Evolutionary conservation across 2,113 vertebrate genomes (phyloP).

Genomic region (Phalacrocorax aristotelis): DNA sequence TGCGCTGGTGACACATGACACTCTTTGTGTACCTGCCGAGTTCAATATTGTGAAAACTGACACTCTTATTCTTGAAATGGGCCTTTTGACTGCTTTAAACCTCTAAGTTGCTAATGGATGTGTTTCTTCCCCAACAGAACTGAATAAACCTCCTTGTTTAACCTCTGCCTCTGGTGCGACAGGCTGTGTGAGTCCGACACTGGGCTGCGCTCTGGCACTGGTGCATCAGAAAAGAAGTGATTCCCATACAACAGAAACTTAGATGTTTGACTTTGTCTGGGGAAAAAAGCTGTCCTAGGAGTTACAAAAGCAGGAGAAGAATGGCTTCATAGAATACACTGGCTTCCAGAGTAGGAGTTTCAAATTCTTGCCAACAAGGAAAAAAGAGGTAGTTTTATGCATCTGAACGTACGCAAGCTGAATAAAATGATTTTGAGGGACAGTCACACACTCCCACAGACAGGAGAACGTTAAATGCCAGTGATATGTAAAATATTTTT

Average conservation of each 20-base stretch:
- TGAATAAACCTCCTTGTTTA: slow-evolving; percentile 67
- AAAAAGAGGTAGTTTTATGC: neutral
- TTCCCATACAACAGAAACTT: slow-evolving; percentile 36
- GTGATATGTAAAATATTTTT: neutral
- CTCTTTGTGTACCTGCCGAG: slow-evolving; percentile 59
- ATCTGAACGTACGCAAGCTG: neutral
- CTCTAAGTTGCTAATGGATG: slow-evolving; percentile 37
- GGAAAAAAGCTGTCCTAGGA: slow-evolving; percentile 52
- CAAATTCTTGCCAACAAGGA: neutral
- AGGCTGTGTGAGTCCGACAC: neutral
- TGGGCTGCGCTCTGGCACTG: neutral
- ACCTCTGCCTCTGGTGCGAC: slow-evolving; percentile 38
- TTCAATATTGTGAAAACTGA: slow-evolving; percentile 61
- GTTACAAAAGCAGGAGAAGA: slow-evolving; percentile 60
- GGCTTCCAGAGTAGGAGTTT: slow-evolving; percentile 3
- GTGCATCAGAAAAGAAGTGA: slow-evolving; percentile 29
- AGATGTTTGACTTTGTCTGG: slow-evolving; percentile 60
- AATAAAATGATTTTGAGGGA: neutral
- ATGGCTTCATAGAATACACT: slow-evolving; percentile 28
- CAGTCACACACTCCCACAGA: neutral
- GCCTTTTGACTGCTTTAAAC: slow-evolving; percentile 62
- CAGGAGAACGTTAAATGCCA: neutral
- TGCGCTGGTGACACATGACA: slow-evolving; percentile 47
- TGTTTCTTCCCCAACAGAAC: slow-evolving; percentile 59
- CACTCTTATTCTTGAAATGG: slow-evolving; percentile 62